Conservation (phyloP, 2,113 vertebrate genomes). For the Hymenochirus boettgeri region DNA sequence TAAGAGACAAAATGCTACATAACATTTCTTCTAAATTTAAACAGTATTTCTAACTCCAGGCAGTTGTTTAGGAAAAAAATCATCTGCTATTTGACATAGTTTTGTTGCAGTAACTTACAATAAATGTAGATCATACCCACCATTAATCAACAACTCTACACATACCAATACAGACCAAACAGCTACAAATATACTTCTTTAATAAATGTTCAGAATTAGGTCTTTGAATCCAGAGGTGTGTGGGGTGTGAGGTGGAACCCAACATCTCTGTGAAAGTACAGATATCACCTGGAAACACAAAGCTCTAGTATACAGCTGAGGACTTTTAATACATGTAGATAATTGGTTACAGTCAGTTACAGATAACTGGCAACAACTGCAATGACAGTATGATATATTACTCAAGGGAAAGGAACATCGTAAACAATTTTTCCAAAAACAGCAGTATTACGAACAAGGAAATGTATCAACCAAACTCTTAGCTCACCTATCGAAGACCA, state of each 20-base stretch:
- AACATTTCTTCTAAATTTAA: too few species aligned
- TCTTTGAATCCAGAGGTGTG: too few species aligned
- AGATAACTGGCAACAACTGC: too few species aligned
- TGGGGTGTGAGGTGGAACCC: not conserved
- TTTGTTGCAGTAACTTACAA: conserved; percentile 6
- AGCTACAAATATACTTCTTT: conserved; percentile 2
- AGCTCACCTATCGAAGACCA: too few species aligned
- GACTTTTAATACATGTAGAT: not conserved
- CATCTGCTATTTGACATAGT: conserved; percentile 23
- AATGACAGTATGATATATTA: too few species aligned
- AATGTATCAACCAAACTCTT: too few species aligned
- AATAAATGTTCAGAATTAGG: not conserved
- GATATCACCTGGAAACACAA: not conserved
- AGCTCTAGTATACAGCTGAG: conserved; percentile 2
- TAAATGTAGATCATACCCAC: conserved; percentile 7
- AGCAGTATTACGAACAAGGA: too few species aligned
- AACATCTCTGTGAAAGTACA: not conserved
- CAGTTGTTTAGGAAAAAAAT: not conserved
- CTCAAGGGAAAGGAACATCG: too few species aligned
- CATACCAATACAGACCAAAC: not conserved
- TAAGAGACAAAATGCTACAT: too few species aligned
- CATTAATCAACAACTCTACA: conserved; percentile 10
- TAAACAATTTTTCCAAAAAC: too few species aligned
- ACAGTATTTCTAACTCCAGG: too few species aligned
- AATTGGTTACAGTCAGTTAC: conserved; percentile 20